Conservation (phyloP, 2,888 invertebrate species). For the Agriopis aurantiaria region DNA sequence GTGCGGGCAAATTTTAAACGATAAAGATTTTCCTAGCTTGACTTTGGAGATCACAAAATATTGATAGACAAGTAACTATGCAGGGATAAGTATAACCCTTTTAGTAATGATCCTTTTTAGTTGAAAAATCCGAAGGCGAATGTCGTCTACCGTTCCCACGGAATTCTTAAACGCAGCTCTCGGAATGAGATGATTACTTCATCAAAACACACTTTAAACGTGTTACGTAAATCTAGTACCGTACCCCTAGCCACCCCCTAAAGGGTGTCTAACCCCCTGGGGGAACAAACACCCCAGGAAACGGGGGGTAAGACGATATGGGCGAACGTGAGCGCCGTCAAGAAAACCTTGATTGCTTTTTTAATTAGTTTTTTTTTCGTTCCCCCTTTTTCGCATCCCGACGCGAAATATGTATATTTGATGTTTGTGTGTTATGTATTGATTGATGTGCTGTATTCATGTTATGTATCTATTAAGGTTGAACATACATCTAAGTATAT, state of each 20-base stretch:
- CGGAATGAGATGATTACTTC: conserved; percentile 86
- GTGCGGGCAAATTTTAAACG: no score
- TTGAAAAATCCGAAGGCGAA: conserved; percentile 57
- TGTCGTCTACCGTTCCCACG: conserved; percentile 77
- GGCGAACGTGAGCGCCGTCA: conserved; percentile 87
- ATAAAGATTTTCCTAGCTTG: no score
- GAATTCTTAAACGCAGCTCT: conserved; percentile 85
- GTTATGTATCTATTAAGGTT: conserved; percentile 1
- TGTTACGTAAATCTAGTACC: conserved; percentile 87
- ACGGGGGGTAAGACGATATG: conserved; percentile 86
- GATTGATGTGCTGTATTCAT: conserved; percentile 56
- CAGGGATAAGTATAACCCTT: background rate
- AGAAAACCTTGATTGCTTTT: conserved; percentile 87
- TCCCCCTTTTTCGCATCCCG: conserved; percentile 84
- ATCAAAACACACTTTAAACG: conserved; percentile 87
- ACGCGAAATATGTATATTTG: conserved; percentile 82
- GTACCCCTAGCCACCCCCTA: conserved; percentile 68
- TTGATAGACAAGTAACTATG: background rate
- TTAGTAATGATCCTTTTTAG: background rate
- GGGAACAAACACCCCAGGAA: conserved; percentile 66
- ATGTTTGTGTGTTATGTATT: conserved; percentile 63
- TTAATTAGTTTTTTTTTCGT: conserved; percentile 85
- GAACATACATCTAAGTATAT: background rate
- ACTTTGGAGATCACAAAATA: background rate
- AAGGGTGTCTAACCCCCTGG: conserved; percentile 64